Percentiles rank a stretch among this genome's conserved stretches.
Evolutionary conservation across 64 coral and sea anemone species (phyloP).

Genomic region (Porites australiensis): DNA sequence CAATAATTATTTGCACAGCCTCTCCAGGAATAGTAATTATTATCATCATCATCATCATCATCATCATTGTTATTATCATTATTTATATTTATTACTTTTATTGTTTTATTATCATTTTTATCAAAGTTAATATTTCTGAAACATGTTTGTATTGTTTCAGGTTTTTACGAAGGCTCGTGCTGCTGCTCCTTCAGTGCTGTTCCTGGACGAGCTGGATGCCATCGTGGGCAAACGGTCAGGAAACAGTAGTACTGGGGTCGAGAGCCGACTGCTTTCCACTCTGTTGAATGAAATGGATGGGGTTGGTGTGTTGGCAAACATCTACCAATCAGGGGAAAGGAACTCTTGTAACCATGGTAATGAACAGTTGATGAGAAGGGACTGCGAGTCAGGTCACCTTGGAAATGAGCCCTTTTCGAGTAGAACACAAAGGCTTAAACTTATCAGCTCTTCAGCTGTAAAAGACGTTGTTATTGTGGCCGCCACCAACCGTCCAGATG

Average conservation of each 20-base stretch:
- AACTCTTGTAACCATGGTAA: background rate
- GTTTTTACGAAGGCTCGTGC: constrained; percentile 95
- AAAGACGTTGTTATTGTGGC: constrained; percentile 91
- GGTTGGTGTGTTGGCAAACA: constrained; percentile 86
- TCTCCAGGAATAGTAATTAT: too few relatives aligned
- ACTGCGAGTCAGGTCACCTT: background rate
- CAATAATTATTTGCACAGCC: too few relatives aligned
- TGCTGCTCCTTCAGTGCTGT: constrained; percentile 87
- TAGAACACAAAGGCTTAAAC: background rate
- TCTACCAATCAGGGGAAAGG: constrained; percentile 59
- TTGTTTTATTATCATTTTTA: too few relatives aligned
- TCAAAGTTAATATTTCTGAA: background rate
- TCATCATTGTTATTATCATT: too few relatives aligned
- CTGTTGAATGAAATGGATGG: constrained; percentile 99
- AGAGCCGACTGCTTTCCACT: constrained; percentile 78
- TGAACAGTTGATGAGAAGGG: background rate
- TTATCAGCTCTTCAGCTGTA: background rate
- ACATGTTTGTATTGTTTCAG: constrained; percentile 25
- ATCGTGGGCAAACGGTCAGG: constrained; percentile 84
- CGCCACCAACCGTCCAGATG: constrained; percentile 92
- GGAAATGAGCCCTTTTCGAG: background rate
- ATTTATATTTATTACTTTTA: too few relatives aligned
- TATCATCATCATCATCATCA: too few relatives aligned
- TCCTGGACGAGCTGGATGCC: constrained; percentile 95
- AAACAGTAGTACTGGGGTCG: constrained; percentile 50